phyloP scores from a whole-genome alignment of 1,140 invertebrate genomes.

The Pogonomyrmex californicus region DNA sequence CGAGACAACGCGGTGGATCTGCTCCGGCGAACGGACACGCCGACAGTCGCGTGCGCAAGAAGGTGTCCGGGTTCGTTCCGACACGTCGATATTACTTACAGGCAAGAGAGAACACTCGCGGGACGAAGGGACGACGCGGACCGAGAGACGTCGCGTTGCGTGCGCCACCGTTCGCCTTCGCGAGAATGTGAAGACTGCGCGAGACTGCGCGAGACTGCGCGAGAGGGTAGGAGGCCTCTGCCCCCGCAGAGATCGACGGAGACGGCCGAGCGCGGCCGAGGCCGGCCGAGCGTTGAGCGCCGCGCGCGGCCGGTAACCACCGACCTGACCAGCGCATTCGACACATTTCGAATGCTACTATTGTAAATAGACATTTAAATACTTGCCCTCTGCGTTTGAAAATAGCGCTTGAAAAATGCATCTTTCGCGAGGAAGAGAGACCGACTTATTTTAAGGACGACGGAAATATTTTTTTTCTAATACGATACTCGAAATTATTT shows the following conservation, averaged over 20 bases:
- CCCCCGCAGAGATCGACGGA: slow-evolving; percentile 83
- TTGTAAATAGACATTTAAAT: slow-evolving; percentile 18
- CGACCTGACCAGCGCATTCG: background rate
- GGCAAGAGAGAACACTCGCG: slow-evolving; percentile 13
- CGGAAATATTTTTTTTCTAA: background rate
- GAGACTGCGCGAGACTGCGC: slow-evolving; percentile 49
- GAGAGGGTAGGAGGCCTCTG: slow-evolving; percentile 79
- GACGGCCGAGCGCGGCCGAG: slow-evolving; percentile 75
- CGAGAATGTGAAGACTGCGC: slow-evolving; percentile 75
- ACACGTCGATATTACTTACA: slow-evolving; percentile 22
- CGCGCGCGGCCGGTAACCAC: background rate
- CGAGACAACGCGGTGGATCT: slow-evolving; percentile 13
- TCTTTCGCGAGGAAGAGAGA: background rate
- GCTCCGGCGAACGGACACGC: background rate
- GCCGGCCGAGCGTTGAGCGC: slow-evolving; percentile 58
- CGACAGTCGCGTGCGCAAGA: background rate
- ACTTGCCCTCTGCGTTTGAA: background rate
- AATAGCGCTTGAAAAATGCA: background rate
- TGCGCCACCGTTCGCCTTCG: slow-evolving; percentile 71
- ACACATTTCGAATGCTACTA: slow-evolving; percentile 9
- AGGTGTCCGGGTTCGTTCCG: background rate
- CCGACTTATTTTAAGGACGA: background rate
- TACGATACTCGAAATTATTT: background rate
- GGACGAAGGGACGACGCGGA: slow-evolving; percentile 22
- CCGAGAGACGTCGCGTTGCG: slow-evolving; percentile 42